A percentile compares a stretch with the other conserved stretches of the same genome.
Conservation (phyloP, 2,113 vertebrate species). For the Tragelaphus imberbis region DNA sequence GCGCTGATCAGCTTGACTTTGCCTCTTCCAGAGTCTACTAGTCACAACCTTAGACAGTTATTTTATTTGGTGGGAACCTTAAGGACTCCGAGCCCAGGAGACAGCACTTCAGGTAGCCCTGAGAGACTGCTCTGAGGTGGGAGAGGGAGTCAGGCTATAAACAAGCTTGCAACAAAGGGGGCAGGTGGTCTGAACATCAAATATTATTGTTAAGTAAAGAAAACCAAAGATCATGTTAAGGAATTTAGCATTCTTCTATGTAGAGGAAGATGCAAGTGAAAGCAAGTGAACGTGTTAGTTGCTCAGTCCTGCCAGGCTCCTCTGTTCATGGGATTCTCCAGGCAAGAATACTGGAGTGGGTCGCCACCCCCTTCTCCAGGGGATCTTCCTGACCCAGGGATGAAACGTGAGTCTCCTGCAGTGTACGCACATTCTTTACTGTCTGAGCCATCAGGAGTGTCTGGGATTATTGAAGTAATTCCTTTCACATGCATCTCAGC, state of each 20-base stretch:
- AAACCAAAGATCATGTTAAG: not conserved
- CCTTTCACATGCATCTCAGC: not conserved
- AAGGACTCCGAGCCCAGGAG: rapidly evolving
- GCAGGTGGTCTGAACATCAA: not conserved
- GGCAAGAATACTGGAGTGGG: not conserved
- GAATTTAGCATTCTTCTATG: not conserved
- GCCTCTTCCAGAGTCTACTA: not conserved
- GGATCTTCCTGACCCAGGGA: not conserved
- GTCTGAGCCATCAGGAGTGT: not conserved
- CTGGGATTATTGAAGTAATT: not conserved
- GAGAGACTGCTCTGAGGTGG: not conserved
- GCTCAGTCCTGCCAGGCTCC: not conserved
- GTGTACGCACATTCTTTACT: not conserved
- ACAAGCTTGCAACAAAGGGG: not conserved
- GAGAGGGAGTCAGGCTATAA: not conserved
- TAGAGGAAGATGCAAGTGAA: not conserved
- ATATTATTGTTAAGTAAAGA: not conserved
- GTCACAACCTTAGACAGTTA: not conserved
- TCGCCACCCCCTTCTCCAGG: not conserved
- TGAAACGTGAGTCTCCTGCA: not conserved
- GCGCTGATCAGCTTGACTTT: not conserved
- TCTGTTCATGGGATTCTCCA: not conserved
- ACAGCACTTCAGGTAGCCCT: not conserved
- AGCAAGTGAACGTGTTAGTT: not conserved
- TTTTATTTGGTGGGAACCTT: not conserved